A percentile compares a stretch with the other conserved stretches of the same genome.
phyloP scores from a whole-genome alignment of 1,140 invertebrate species.

The Apis dorsata region DNA sequence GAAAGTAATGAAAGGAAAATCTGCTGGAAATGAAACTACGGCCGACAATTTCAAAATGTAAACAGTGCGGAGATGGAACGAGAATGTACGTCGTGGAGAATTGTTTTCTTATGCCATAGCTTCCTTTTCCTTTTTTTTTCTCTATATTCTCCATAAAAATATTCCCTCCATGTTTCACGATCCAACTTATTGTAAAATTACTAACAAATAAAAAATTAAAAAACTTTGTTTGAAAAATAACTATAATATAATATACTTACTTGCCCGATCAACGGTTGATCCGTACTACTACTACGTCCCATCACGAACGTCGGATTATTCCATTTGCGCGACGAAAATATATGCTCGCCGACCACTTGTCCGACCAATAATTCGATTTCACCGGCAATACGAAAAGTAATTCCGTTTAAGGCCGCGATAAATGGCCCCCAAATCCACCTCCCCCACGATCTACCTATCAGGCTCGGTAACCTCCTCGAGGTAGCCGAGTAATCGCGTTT shows the following conservation, averaged over 20 bases:
- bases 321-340: too few species aligned
- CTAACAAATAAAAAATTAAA: too few species aligned
- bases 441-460: not conserved
- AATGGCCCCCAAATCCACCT: not conserved
- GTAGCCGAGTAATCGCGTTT: not conserved
- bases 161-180: too few species aligned
- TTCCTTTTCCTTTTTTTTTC: not conserved
- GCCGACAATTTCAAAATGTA: not conserved
- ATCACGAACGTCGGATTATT: too few species aligned
- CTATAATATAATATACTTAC: too few species aligned
- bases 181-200: not conserved
- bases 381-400: not conserved
- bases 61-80: not conserved
- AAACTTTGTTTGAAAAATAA: too few species aligned
- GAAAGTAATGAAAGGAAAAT: conserved; percentile 29
- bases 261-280: too few species aligned
- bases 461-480: too few species aligned
- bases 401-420: not conserved
- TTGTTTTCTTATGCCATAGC: not conserved
- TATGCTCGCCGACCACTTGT: too few species aligned
- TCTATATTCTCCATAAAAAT: not conserved
- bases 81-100: not conserved
- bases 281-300: too few species aligned
- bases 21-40: not conserved
- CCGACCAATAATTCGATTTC: too few species aligned